Conservation (phyloP, 2,797 vertebrate genomes). For the Hybognathus amarus region DNA sequence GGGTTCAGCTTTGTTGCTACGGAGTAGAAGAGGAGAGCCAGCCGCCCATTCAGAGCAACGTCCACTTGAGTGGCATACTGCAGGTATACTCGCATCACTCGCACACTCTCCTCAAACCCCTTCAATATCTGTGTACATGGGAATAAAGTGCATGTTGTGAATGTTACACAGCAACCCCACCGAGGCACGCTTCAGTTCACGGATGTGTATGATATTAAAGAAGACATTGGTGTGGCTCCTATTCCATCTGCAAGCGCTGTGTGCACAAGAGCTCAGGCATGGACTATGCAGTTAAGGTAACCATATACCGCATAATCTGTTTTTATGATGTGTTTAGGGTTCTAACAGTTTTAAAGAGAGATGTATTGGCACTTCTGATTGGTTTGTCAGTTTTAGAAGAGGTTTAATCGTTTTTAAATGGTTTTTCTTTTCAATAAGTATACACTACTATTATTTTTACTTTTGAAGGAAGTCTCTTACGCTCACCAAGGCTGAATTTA, state of each 20-base stretch:
- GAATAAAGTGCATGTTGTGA: neutral
- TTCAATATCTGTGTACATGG: neutral
- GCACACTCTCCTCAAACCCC: neutral
- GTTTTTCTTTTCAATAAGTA: neutral
- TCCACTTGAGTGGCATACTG: conserved; percentile 82
- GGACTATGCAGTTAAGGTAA: conserved; percentile 89
- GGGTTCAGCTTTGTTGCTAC: conserved; percentile 90
- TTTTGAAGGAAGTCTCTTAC: neutral
- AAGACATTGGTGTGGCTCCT: conserved; percentile 88
- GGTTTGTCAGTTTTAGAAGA: neutral
- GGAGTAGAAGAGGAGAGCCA: conserved; percentile 84
- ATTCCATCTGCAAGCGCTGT: conserved; percentile 86
- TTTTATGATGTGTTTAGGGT: neutral
- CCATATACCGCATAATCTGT: neutral
- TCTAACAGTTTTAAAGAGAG: neutral
- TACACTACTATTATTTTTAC: neutral
- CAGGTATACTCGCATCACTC: conserved; percentile 72
- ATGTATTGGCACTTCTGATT: neutral
- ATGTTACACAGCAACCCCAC: conserved; percentile 65
- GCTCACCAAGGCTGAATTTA: neutral
- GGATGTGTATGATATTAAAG: conserved; percentile 83
- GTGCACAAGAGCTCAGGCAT: conserved; percentile 79
- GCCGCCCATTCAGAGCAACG: conserved; percentile 78
- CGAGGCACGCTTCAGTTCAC: conserved; percentile 77
- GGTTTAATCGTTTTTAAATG: neutral